phyloP scores from a whole-genome alignment of 2,113 vertebrate genomes.

The Noctilio leporinus region DNA sequence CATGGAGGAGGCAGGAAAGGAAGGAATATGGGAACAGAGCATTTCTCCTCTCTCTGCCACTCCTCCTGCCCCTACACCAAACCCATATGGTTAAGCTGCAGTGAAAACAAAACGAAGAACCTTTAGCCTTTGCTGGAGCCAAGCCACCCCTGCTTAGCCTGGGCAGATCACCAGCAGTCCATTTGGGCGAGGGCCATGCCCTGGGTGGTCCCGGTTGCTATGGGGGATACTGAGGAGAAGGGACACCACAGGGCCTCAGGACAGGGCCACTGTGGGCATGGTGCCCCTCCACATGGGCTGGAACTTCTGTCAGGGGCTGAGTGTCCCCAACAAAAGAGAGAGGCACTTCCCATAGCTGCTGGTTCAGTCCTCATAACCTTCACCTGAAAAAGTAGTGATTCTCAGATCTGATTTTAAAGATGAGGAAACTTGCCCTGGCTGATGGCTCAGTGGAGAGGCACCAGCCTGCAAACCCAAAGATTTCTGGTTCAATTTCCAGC shows the following conservation, averaged over 20 bases:
- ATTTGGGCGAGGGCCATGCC: not conserved
- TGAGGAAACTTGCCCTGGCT: not conserved
- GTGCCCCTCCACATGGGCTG: not conserved
- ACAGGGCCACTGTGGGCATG: not conserved
- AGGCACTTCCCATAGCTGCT: not conserved
- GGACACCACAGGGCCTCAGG: not conserved
- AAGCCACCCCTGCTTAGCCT: not conserved
- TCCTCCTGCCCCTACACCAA: not conserved
- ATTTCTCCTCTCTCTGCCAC: not conserved
- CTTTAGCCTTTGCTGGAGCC: constrained; percentile 19
- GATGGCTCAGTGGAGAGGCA: too few species aligned
- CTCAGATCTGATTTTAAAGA: not conserved
- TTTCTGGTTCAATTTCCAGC: too few species aligned
- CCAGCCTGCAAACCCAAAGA: too few species aligned
- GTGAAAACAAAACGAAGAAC: constrained; percentile 28
- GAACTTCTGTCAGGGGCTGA: not conserved
- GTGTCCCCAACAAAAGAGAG: not conserved
- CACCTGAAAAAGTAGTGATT: not conserved
- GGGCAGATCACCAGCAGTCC: not conserved
- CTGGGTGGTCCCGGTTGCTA: not conserved
- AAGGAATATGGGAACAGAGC: not conserved
- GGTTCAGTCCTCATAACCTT: not conserved
- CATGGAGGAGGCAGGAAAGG: not conserved
- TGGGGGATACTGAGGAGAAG: not conserved
- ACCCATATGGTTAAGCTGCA: constrained; percentile 8